Evolutionary conservation across 1,140 invertebrate species (phyloP).

Genomic region (Trigoniulus corallinus): DNA sequence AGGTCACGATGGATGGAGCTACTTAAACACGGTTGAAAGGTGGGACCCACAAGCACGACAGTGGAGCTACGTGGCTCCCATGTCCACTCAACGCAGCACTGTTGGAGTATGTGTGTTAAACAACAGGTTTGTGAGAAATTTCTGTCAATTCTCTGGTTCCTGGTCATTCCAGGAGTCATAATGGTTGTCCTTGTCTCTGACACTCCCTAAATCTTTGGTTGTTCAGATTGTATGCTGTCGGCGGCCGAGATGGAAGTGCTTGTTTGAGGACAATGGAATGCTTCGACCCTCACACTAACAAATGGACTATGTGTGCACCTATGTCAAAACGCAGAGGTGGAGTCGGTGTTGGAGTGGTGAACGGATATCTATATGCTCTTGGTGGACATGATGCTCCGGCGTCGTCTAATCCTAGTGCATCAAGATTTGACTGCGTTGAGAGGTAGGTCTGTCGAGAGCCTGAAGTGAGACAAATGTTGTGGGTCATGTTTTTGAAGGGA

Average conservation of each 20-base stretch:
- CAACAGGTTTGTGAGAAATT: slow-evolving; percentile 37
- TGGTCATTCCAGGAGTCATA: no score
- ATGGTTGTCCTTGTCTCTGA: no score
- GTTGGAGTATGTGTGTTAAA: slow-evolving; percentile 75
- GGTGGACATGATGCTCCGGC: slow-evolving; percentile 75
- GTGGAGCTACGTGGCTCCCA: slow-evolving; percentile 75
- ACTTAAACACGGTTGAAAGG: slow-evolving; percentile 76
- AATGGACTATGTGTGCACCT: slow-evolving; percentile 36
- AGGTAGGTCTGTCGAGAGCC: no score
- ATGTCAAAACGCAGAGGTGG: slow-evolving; percentile 35
- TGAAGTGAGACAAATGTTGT: neutral
- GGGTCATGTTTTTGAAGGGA: slow-evolving; percentile 20
- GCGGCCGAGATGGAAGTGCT: slow-evolving; percentile 77
- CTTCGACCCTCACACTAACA: slow-evolving; percentile 33
- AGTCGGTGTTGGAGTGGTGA: slow-evolving; percentile 34
- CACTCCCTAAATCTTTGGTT: neutral
- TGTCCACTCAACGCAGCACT: slow-evolving; percentile 69
- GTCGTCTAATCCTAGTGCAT: slow-evolving; percentile 60
- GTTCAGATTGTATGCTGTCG: slow-evolving; percentile 67
- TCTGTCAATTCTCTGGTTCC: neutral
- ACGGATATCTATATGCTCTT: slow-evolving; percentile 49
- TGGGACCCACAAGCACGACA: slow-evolving; percentile 71
- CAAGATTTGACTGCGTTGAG: slow-evolving; percentile 78
- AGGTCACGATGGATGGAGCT: slow-evolving; percentile 88
- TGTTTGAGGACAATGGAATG: slow-evolving; percentile 59